phyloP scores from a whole-genome alignment of 2,113 vertebrate species.

The Sylvilagus bachmani region DNA sequence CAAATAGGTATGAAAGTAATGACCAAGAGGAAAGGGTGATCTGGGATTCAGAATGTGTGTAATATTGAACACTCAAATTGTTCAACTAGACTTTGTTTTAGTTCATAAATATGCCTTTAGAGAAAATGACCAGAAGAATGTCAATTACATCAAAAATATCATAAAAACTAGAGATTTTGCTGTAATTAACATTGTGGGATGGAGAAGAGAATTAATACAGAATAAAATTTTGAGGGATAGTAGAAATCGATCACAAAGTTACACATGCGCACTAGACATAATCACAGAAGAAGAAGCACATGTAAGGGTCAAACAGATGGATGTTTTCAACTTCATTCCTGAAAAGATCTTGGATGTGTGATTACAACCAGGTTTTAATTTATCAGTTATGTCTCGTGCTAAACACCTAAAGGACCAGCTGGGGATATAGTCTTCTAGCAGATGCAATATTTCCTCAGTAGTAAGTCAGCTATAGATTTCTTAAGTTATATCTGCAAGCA shows the following conservation, averaged over 20 bases:
- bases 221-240: not conserved
- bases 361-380: not conserved
- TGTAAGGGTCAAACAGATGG: not conserved
- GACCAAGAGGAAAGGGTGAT: not conserved
- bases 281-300: not conserved
- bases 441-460: not conserved
- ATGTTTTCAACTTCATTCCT: not conserved
- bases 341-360: not conserved
- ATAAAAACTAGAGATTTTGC: not conserved
- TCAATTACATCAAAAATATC: not conserved
- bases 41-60: not conserved
- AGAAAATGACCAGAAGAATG: not conserved
- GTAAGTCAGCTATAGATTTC: not conserved
- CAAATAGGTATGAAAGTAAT: not conserved
- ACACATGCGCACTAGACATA: too few species aligned
- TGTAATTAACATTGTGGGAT: not conserved
- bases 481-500: not conserved
- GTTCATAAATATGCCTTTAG: not conserved
- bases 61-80: not conserved
- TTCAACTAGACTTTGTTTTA: not conserved
- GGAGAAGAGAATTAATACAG: not conserved
- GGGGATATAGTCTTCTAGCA: not conserved
- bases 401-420: not conserved
- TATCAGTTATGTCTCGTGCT: too few species aligned
- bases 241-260: not conserved